These are phyloP conservation scores for Melanotaenia nigrans DNA, from an alignment of 2,797 vertebrate species.

Conservation along the genomic window DNA sequence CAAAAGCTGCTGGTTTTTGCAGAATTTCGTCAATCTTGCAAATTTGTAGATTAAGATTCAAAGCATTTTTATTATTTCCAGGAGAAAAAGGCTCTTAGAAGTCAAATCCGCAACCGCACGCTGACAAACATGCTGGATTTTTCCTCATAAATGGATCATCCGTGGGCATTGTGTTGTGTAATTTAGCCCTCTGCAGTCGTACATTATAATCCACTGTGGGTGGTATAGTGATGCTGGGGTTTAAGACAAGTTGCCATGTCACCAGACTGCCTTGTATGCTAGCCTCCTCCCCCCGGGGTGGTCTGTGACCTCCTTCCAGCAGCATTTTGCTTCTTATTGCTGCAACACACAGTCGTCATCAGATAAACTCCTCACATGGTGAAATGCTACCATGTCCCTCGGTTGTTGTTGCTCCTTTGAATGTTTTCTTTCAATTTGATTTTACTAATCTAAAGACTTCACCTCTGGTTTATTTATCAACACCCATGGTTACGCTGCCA, in stretches of 20 bases:
- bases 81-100: slow-evolving; percentile 49
- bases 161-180: slow-evolving; percentile 60
- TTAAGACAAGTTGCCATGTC: slow-evolving; percentile 76
- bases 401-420: not conserved
- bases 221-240: slow-evolving; percentile 66
- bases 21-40: slow-evolving; percentile 44
- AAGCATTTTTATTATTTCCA: slow-evolving; percentile 48
- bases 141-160: slow-evolving; percentile 62
- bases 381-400: not conserved
- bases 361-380: slow-evolving; percentile 38
- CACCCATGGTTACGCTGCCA: slow-evolving; percentile 6
- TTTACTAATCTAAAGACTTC: slow-evolving; percentile 2
- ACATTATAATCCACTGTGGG: slow-evolving; percentile 77
- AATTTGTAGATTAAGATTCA: slow-evolving; percentile 47
- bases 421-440: slow-evolving; percentile 5
- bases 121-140: slow-evolving; percentile 50
- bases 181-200: slow-evolving; percentile 59
- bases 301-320: slow-evolving; percentile 76
- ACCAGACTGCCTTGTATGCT: slow-evolving; percentile 69
- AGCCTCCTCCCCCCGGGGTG: slow-evolving; percentile 68
- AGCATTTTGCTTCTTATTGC: slow-evolving; percentile 53
- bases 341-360: slow-evolving; percentile 26
- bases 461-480: slow-evolving; percentile 3
- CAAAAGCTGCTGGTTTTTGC: slow-evolving; percentile 19
- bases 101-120: slow-evolving; percentile 55